Conservation (phyloP, 2,888 invertebrate genomes). For the Taphrorychus bicolor region DNA sequence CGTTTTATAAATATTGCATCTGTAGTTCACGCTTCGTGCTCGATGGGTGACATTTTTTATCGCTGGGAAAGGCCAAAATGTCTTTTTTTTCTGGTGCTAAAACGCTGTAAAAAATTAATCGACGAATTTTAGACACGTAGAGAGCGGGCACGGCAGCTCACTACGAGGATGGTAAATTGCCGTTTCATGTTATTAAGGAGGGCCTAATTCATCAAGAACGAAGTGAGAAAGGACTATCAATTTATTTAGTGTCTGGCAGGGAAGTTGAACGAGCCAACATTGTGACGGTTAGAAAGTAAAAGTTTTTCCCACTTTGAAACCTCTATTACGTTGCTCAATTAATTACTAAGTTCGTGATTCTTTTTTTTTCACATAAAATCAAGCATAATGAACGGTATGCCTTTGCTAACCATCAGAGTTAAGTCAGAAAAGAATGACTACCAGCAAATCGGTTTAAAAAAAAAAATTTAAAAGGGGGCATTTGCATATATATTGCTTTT, state of each 20-base stretch:
- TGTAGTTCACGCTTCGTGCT: not conserved
- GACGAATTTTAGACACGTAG: constrained; percentile 15
- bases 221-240: constrained; percentile 12
- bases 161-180: constrained; percentile 25
- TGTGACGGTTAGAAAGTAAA: not conserved
- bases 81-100: not conserved
- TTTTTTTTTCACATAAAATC: not conserved
- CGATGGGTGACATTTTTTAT: not conserved
- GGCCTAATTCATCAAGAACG: constrained; percentile 25
- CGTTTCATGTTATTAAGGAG: constrained; percentile 24
- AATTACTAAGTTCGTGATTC: no score
- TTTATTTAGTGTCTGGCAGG: constrained; percentile 13
- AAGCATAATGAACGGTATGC: not conserved
- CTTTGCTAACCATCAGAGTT: no score
- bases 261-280: not conserved
- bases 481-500: not conserved
- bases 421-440: no score
- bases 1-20: not conserved
- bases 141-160: not conserved
- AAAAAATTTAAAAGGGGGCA: not conserved
- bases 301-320: not conserved
- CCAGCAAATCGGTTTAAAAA: not conserved
- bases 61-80: constrained; percentile 4
- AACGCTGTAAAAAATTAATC: constrained; percentile 13
- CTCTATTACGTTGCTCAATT: not conserved